Conservation (phyloP, 2,797 vertebrate genomes). For the Gymnothorax javanicus region DNA sequence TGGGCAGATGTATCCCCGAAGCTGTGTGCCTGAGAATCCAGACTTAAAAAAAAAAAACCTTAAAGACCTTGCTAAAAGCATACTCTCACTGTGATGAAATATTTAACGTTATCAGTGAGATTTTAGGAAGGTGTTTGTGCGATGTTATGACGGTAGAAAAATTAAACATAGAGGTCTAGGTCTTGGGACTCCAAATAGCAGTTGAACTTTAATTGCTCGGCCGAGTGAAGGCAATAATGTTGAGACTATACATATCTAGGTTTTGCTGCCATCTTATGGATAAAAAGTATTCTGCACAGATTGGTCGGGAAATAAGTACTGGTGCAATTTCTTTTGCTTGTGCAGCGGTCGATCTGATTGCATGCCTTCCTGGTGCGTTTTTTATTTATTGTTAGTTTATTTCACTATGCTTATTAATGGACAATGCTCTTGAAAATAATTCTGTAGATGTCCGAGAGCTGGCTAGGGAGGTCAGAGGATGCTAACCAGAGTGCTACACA, state of each 20-base stretch:
- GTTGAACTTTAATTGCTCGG: neutral
- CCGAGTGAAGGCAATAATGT: neutral
- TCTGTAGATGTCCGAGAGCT: too few species aligned
- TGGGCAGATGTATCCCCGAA: neutral
- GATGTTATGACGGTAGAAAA: neutral
- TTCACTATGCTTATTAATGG: neutral
- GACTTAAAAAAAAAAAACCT: neutral
- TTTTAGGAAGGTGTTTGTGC: neutral
- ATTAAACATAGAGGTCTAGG: neutral
- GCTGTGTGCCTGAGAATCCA: neutral
- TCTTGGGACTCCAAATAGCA: neutral
- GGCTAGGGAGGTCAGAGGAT: too few species aligned
- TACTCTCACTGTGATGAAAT: neutral
- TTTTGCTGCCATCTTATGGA: constrained; percentile 2
- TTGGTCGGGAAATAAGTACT: neutral
- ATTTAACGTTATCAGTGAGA: neutral
- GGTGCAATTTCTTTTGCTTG: neutral
- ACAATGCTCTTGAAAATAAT: too few species aligned
- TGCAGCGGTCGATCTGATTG: neutral
- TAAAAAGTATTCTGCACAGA: neutral
- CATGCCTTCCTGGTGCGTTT: neutral
- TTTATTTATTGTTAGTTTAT: neutral
- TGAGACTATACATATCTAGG: neutral
- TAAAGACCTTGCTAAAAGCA: neutral
- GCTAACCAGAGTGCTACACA: too few species aligned